Evolutionary conservation across 2,797 vertebrate species (phyloP), one percentile per base, ranked within the genome.

Genomic region (Myripristis jacobus): DNA sequence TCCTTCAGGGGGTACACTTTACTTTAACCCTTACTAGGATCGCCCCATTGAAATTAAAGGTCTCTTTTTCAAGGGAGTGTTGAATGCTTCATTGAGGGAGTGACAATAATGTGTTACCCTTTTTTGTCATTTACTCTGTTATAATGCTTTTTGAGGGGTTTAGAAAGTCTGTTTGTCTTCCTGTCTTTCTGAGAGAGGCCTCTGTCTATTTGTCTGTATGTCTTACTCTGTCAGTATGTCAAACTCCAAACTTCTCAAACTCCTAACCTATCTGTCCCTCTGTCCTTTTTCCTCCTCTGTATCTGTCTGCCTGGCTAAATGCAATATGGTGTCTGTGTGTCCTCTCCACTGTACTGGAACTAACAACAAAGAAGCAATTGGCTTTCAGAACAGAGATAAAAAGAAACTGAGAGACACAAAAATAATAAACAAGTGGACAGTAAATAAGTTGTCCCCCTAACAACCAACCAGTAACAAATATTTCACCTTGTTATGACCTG

Each of bases 291-390:
- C 29, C 29, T 31, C 6, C 29, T 31, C 34, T 11, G 12, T 43
- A 8, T 24, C 36, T 27, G 7, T 6, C 34, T 41, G n/a, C 13
- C 36, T 41, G 56, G 4, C 29, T 31, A 31, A 31, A 8, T 31
- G 29, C 4, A 31, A 31, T 4, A 4, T 8, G 8, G 38, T 36
- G 18, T 19, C 54, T 36, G 16, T 36, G 54, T 6, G 48, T 50
- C 29, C 12, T 24, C 12, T 22, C 25, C 21, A 29, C 47, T 62
- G 3, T 36, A 13, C 51, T 38, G 12, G 15, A 71, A 27, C 12
- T 48, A 21, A 67, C 48, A 44, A 53, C 34, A n/a, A 64, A 43
- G 53, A 13, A 38, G n/a, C 18, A 24, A 44, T 22, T 43, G 6
- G 54, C 53, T 69, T 69, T 56, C 27, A 41, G 38, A 41, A 12